Evolutionary conservation across 2,888 invertebrate genomes (phyloP), one percentile per base, ranked within the genome.

Genomic region (Drosophila colorata): DNA sequence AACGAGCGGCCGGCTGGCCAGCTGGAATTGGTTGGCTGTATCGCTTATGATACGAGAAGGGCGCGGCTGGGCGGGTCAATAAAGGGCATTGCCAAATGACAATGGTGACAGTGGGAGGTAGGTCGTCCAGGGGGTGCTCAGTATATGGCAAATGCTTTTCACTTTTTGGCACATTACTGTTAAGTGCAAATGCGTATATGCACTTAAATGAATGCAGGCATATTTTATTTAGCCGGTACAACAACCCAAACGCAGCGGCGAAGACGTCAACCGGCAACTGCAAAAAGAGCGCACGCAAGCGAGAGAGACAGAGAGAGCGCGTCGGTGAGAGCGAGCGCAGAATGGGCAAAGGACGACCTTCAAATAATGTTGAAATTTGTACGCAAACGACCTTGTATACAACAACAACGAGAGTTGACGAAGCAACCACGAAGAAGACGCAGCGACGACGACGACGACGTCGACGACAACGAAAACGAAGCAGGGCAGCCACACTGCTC

Each of bases 311-410:
- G 47, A 31, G 28, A 44, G 48, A 69, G 59, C 43, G 58, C 43
- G 53, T 48, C 64, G 46, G 63, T 57, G 51, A 61, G 65, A 65
- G 58, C 64, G 70, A 79, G 78, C 72, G 77, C 69, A 75, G 71
- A 81, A 71, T 74, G 74, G 71, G 80, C 80, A 87, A 92, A 91
- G 91, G 92, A 92, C 92, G 92, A 92, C 92, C 92, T 92, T 92
- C 92, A 92, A 92, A 90, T 90, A 90, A 91, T 91, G 90, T 89
- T 91, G 90, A 91, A 91, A 88, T 91, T 92, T 92, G 91, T 92
- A 91, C 91, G 91, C 91, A 92, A 92, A 92, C 92, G 92, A 92
- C 92, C 92, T 92, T 92, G 92, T 92, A 78, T 84, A 90, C 87
- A 89, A 80, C 82, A 89, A 90, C 83, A 85, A 82, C 74, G 43